Evolutionary conservation across 2,113 vertebrate genomes (phyloP).

Genomic region (Notechis scutatus): DNA sequence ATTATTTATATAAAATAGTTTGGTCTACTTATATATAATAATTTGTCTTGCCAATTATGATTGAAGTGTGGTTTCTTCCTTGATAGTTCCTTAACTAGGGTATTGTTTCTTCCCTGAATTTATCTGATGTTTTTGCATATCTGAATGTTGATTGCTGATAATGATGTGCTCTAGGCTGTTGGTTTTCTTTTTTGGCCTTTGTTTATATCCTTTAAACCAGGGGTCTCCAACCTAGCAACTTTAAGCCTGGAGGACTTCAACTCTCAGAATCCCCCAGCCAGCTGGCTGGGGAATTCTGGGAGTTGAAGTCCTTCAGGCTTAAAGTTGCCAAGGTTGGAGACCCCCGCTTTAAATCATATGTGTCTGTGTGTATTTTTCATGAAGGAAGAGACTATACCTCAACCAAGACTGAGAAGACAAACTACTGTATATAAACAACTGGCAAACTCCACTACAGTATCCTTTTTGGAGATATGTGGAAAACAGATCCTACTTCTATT

Average conservation of each 20-base stretch:
- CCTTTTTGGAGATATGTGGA: background rate
- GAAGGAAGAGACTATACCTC: background rate
- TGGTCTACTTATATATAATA: background rate
- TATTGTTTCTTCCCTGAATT: background rate
- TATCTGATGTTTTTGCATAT: background rate
- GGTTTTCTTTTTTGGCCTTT: background rate
- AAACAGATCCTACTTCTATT: background rate
- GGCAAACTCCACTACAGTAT: background rate
- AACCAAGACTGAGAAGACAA: background rate
- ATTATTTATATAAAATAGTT: background rate
- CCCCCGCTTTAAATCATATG: background rate
- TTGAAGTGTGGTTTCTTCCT: background rate
- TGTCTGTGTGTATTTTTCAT: background rate
- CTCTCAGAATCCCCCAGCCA: too few relatives aligned
- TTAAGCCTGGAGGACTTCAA: too few relatives aligned
- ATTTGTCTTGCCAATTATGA: background rate
- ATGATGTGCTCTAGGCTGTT: background rate
- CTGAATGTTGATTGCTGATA: background rate
- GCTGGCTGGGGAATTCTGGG: too few relatives aligned
- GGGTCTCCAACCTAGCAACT: too few relatives aligned
- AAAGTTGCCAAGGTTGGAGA: too few relatives aligned
- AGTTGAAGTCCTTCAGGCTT: too few relatives aligned
- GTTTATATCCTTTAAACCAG: background rate
- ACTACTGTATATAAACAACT: background rate
- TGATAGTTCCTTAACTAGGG: background rate